A percentile compares a stretch with the other conserved stretches of the same genome.
These are phyloP conservation scores for Ciconia nigra DNA, from an alignment of 2,797 vertebrate genomes.

Conservation along the genomic window DNA sequence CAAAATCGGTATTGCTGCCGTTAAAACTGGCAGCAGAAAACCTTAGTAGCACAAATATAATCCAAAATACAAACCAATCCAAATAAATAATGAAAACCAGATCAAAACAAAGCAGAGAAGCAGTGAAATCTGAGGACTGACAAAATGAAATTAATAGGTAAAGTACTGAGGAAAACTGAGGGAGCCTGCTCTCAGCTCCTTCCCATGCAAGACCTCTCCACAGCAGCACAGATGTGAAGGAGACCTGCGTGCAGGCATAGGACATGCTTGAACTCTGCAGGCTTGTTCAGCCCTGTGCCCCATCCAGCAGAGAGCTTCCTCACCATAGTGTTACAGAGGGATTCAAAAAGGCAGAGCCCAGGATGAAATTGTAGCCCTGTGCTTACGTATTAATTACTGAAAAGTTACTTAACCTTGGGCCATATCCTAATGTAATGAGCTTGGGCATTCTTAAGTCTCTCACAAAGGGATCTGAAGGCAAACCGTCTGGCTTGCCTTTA, in stretches of 20 bases:
- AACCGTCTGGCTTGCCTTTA: not conserved
- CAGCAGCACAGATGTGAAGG: not conserved
- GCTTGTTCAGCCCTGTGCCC: not conserved
- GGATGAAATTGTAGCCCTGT: not conserved
- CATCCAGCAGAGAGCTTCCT: not conserved
- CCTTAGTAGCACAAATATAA: not conserved
- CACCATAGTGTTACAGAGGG: too few species aligned
- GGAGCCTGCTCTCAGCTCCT: not conserved
- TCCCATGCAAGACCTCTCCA: not conserved
- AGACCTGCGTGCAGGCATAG: not conserved
- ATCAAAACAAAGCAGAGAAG: not conserved
- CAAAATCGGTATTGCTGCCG: not conserved
- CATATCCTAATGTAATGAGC: not conserved
- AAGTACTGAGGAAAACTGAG: not conserved
- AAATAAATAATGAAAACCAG: not conserved
- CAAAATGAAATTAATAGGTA: not conserved
- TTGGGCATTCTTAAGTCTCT: not conserved
- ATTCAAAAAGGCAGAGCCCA: not conserved
- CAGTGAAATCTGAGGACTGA: not conserved
- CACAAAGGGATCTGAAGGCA: not conserved
- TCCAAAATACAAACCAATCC: not conserved
- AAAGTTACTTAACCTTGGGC: slow-evolving; percentile 16
- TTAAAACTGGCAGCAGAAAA: slow-evolving; percentile 4
- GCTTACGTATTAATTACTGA: not conserved
- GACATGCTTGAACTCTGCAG: not conserved